Percentiles rank a stretch among this genome's conserved stretches.
phyloP scores from a whole-genome alignment of 2,888 invertebrate species.

The Laspeyria flexula region DNA sequence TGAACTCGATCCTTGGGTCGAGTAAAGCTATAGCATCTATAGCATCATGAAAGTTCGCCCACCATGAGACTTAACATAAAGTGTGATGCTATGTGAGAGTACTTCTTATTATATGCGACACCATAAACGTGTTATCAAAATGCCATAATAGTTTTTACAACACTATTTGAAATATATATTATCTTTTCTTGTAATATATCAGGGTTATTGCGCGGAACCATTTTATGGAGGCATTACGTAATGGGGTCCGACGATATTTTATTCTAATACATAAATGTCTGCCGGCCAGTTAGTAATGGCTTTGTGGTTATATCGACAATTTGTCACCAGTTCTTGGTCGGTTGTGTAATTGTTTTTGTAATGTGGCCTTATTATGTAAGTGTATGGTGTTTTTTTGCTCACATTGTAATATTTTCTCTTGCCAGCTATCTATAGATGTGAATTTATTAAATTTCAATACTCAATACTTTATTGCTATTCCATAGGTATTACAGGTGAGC shows the following conservation, averaged over 20 bases:
- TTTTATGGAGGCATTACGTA: slow-evolving; percentile 74
- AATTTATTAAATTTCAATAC: no score
- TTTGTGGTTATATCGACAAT: slow-evolving; percentile 16
- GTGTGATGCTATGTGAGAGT: no score
- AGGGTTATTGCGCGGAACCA: slow-evolving; percentile 72
- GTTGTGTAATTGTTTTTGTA: slow-evolving; percentile 1
- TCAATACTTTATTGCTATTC: no score
- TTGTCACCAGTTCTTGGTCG: slow-evolving; percentile 10
- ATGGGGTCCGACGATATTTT: slow-evolving; percentile 69
- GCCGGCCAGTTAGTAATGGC: slow-evolving; percentile 32
- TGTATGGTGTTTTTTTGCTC: background rate
- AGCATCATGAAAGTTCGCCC: no score
- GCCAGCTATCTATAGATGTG: no score
- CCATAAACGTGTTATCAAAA: background rate
- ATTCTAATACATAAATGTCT: slow-evolving; percentile 56
- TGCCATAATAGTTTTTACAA: slow-evolving; percentile 25
- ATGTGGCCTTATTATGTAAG: background rate
- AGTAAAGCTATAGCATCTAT: no score
- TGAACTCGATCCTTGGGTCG: no score
- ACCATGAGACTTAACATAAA: no score
- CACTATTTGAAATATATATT: slow-evolving; percentile 52
- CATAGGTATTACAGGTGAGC: no score
- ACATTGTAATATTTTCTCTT: no score
- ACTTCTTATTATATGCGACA: no score
- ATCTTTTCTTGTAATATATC: slow-evolving; percentile 58